phyloP scores from a whole-genome alignment of 2,888 invertebrate genomes.

The Agrochola lychnidis region DNA sequence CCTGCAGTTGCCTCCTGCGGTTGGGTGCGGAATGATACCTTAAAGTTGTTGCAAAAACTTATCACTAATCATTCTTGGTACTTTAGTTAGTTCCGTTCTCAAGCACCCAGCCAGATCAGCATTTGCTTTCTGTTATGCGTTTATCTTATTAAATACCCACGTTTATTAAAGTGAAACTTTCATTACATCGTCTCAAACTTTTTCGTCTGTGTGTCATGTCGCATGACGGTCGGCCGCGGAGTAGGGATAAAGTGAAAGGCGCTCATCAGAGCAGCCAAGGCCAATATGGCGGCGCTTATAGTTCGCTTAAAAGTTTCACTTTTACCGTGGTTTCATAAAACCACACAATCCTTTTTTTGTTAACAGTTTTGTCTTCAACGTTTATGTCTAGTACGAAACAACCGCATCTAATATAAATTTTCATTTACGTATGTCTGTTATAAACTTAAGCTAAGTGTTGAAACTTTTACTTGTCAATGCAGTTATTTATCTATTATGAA shows the following conservation, averaged over 20 bases:
- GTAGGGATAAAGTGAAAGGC: too few species aligned
- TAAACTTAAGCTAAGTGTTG: neutral
- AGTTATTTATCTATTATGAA: conserved; percentile 1
- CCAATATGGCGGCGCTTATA: too few species aligned
- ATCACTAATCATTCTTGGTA: neutral
- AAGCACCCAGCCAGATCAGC: neutral
- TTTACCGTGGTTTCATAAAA: too few species aligned
- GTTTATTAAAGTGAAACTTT: too few species aligned
- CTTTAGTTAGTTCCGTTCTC: neutral
- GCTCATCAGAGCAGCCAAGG: too few species aligned
- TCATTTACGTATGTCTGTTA: neutral
- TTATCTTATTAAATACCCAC: neutral
- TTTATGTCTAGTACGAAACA: neutral
- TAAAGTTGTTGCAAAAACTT: neutral
- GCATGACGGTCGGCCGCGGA: too few species aligned
- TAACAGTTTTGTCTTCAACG: neutral
- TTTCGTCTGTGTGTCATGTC: too few species aligned
- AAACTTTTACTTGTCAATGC: neutral
- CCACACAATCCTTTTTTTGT: too few species aligned
- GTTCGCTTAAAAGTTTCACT: too few species aligned
- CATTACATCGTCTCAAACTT: too few species aligned
- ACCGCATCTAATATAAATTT: neutral
- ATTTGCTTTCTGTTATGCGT: neutral
- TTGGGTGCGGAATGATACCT: too few species aligned
- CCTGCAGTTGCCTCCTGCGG: too few species aligned